Evolutionary conservation across 2,797 vertebrate genomes (phyloP), one percentile per base, ranked within the genome.

Genomic region (Morus bassanus): DNA sequence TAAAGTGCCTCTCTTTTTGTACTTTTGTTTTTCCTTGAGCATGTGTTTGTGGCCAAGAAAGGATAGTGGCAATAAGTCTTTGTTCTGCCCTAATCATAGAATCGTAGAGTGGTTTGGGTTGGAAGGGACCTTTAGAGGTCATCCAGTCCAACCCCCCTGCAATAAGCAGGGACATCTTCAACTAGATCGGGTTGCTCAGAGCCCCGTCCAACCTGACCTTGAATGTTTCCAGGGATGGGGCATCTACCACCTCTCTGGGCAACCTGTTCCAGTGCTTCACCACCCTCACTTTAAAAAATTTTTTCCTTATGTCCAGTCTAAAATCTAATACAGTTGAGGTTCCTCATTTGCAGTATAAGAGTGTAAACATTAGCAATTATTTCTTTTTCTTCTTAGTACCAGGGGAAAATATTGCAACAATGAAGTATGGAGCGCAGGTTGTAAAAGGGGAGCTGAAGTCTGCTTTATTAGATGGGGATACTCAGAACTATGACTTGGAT

Each of bases 401-500:
- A 2, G 99, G 99, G 96, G 99, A 99, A 97, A 99, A 99, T 97
- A 99, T 99, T 48, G 99, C 99, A 91, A 99, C 99, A 33, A 99
- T 99, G 99, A 99, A 99, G 94, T 98, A 99, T 16, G 99, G 99
- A 18, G 99, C 99, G 10, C 99, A 99, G 96, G 99, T 99, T 92
- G 99, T 99, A 41, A 99, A 99, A 96, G 99, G 99, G 7, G 99
- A 99, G 97, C 98, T 99, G 95, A 99, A 99, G 97, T 99, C 99
- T 2, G 99, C 99, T 21, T 98, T 99, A 45, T 96, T 99, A 94
- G 99, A 99, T 63, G 99, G 99, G 43, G 99, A 99, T 97, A 99
- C 99, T 18, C 99, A 99, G 97, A 99, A 99, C 97, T 99, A 99
- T 13, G 99, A 99, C 96, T 98, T 99, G 97, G 99, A 99, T 97